These are phyloP conservation scores for Macrotus californicus DNA, from an alignment of 2,113 vertebrate species.

Conservation along the genomic window DNA sequence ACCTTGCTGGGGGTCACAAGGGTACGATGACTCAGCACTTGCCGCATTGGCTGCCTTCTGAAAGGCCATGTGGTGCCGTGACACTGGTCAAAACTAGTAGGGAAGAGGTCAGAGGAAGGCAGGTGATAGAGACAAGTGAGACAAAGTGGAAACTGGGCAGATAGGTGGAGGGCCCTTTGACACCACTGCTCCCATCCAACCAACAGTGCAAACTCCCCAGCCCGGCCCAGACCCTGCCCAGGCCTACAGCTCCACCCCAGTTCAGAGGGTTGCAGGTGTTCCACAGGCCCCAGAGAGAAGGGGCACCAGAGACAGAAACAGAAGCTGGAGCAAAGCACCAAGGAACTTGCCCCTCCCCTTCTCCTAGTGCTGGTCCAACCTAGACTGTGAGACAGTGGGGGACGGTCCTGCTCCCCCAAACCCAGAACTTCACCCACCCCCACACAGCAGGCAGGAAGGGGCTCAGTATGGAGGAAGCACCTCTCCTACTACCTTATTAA, in stretches of 20 bases:
- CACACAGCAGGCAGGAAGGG: not conserved
- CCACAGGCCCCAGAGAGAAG: not conserved
- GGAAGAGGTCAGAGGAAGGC: too few species aligned
- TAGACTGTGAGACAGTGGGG: accelerated
- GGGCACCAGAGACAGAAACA: not conserved
- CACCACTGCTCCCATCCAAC: accelerated
- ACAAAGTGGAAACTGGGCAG: not conserved
- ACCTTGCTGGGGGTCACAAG: too few species aligned
- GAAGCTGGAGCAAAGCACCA: not conserved
- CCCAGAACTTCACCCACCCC: not conserved
- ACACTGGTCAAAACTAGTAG: not conserved
- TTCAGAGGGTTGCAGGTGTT: accelerated
- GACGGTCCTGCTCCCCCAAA: accelerated
- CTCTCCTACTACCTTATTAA: not conserved
- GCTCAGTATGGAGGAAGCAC: not conserved
- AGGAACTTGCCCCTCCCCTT: not conserved
- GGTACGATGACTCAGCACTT: too few species aligned
- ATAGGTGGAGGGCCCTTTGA: accelerated
- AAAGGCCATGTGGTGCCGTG: accelerated
- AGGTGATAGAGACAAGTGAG: not conserved
- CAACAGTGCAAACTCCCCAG: too few species aligned
- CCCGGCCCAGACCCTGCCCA: not conserved
- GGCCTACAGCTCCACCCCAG: not conserved
- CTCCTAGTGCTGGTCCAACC: not conserved
- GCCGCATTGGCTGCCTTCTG: not conserved